Percentiles rank a stretch among this genome's conserved stretches.
Conservation (phyloP, 2,797 vertebrate species). For the Columba guinea region DNA sequence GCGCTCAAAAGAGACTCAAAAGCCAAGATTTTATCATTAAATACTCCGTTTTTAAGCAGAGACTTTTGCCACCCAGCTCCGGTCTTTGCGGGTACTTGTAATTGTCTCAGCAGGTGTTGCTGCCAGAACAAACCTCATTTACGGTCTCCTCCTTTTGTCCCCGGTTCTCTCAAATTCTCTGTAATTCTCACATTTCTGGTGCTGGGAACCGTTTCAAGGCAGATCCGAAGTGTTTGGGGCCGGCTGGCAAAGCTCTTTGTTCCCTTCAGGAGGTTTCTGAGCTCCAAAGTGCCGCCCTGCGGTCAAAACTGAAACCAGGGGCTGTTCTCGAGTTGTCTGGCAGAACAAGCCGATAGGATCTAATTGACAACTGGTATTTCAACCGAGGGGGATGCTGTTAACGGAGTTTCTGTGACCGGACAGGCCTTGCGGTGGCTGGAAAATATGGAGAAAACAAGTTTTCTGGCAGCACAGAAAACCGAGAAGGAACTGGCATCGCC, state of each 20-base stretch:
- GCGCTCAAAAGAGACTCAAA: background rate
- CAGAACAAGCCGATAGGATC: background rate
- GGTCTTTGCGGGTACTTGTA: background rate
- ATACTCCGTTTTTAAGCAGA: background rate
- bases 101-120: background rate
- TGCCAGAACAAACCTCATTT: background rate
- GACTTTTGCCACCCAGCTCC: background rate
- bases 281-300: background rate
- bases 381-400: background rate
- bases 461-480: background rate
- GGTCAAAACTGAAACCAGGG: background rate
- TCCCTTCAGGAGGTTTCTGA: background rate
- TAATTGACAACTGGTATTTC: background rate
- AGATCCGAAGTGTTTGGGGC: background rate
- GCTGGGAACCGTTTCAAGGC: background rate
- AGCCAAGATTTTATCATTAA: background rate
- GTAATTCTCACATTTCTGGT: background rate
- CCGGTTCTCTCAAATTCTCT: background rate
- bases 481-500: background rate
- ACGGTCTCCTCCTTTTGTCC: background rate
- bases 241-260: background rate
- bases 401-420: fast-evolving
- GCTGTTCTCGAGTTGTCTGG: background rate
- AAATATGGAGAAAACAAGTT: background rate
- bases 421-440: background rate